phyloP scores from a whole-genome alignment of 2,797 vertebrate species.

The Myotis daubentonii region DNA sequence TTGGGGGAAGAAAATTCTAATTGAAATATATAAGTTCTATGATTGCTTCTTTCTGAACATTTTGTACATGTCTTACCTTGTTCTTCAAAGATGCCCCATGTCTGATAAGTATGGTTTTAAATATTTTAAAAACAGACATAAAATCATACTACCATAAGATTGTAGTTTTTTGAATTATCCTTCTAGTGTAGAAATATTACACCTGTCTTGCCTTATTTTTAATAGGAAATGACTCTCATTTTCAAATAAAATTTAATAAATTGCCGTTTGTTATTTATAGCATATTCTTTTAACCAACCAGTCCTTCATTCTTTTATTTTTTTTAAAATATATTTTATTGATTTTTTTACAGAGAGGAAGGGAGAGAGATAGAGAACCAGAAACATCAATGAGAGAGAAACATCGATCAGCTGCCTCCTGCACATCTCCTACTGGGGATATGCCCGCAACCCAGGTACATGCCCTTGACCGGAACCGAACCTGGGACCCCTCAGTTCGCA shows the following conservation, averaged over 20 bases:
- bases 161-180: background rate
- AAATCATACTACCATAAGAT: background rate
- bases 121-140: background rate
- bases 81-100: background rate
- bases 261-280: background rate
- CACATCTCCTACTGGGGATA: too few species aligned
- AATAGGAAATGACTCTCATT: background rate
- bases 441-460: too few species aligned
- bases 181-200: background rate
- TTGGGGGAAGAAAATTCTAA: background rate
- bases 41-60: background rate
- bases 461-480: too few species aligned
- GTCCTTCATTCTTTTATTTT: background rate
- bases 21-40: background rate
- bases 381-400: too few species aligned
- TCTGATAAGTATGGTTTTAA: background rate
- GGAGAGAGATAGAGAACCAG: too few species aligned
- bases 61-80: background rate
- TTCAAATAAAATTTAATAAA: background rate
- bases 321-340: too few species aligned
- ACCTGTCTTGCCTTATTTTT: background rate
- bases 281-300: background rate
- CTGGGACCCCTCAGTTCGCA: too few species aligned
- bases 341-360: too few species aligned
- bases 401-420: too few species aligned